phyloP scores from a whole-genome alignment of 1,140 invertebrate genomes.

The Nasonia giraulti region DNA sequence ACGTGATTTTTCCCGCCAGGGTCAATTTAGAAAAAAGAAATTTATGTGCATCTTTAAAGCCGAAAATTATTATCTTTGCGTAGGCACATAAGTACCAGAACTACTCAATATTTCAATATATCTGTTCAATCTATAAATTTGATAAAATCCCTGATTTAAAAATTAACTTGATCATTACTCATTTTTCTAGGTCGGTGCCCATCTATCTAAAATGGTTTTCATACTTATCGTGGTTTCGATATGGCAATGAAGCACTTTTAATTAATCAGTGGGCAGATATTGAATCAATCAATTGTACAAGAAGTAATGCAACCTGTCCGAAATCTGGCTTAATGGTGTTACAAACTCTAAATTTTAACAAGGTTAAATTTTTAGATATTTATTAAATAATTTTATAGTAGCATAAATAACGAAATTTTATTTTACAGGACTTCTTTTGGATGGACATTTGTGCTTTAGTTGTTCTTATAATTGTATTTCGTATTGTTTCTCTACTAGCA shows the following conservation, averaged over 20 bases:
- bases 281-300: conserved; percentile 82
- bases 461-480: conserved; percentile 83
- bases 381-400: not conserved
- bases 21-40: too few species aligned
- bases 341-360: conserved; percentile 85
- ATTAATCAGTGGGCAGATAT: conserved; percentile 94
- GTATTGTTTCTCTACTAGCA: conserved; percentile 85
- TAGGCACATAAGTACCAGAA: too few species aligned
- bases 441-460: conserved; percentile 83
- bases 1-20: too few species aligned
- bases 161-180: conserved; percentile 17
- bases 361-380: conserved; percentile 71
- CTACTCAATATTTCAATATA: too few species aligned
- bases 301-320: conserved; percentile 83
- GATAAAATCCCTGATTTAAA: not conserved
- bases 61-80: too few species aligned
- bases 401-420: not conserved
- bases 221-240: conserved; percentile 96
- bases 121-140: not conserved
- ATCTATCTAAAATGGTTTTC: conserved; percentile 92
- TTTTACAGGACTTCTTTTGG: conserved; percentile 80
- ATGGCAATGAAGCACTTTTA: conserved; percentile 93
- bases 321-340: conserved; percentile 85
- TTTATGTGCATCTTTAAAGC: too few species aligned
- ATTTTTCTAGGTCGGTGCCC: conserved; percentile 84